These are phyloP conservation scores for Thereva unica DNA, from an alignment of 2,888 invertebrate genomes.

Conservation along the genomic window DNA sequence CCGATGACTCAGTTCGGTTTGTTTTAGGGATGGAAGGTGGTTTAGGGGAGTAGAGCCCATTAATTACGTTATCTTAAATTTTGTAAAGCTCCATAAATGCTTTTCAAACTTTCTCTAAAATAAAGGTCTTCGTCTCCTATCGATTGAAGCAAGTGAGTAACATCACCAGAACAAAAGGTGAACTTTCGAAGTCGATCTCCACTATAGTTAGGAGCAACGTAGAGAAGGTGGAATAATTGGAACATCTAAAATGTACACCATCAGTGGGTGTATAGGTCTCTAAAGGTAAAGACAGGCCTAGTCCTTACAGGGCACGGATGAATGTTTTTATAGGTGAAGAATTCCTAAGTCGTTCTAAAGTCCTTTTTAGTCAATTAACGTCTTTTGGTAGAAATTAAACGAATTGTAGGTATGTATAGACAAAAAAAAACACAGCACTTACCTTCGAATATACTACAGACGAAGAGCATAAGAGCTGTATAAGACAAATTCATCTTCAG, in stretches of 20 bases:
- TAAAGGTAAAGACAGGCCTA: too few species aligned
- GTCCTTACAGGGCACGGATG: too few species aligned
- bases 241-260: slow-evolving; percentile 1
- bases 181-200: slow-evolving; percentile 6
- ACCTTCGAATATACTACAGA: slow-evolving; percentile 48
- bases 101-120: slow-evolving; percentile 23
- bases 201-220: not conserved
- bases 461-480: slow-evolving; percentile 52
- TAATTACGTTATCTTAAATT: slow-evolving; percentile 37
- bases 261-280: not conserved
- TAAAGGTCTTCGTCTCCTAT: slow-evolving; percentile 2
- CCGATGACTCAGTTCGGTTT: not conserved
- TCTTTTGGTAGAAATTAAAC: not conserved
- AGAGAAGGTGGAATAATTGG: slow-evolving; percentile 10
- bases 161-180: slow-evolving; percentile 19
- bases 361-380: too few species aligned
- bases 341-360: too few species aligned
- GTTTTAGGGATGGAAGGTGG: slow-evolving; percentile 13
- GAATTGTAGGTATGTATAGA: not conserved
- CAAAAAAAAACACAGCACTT: slow-evolving; percentile 39
- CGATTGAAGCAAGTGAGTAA: slow-evolving; percentile 10
- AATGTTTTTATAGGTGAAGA: too few species aligned
- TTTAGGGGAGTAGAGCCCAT: slow-evolving; percentile 11
- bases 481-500: slow-evolving; percentile 56
- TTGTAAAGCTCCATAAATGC: slow-evolving; percentile 34